phyloP scores from a whole-genome alignment of 2,888 invertebrate genomes.

The Drosophila putrida region DNA sequence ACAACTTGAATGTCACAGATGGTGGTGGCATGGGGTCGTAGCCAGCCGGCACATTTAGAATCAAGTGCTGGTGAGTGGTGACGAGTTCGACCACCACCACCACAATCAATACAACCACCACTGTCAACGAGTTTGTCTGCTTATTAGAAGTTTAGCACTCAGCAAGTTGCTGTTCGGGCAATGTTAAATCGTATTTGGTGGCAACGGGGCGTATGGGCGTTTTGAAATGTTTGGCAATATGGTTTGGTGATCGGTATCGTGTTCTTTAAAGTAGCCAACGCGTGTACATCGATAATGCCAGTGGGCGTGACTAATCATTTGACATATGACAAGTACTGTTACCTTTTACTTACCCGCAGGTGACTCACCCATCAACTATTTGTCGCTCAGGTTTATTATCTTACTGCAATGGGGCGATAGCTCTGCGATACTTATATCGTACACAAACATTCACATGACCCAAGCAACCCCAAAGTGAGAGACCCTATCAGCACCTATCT shows the following conservation, averaged over 20 bases:
- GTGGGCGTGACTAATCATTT: slow-evolving; percentile 62
- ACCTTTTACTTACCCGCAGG: slow-evolving; percentile 19
- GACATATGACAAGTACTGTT: slow-evolving; percentile 23
- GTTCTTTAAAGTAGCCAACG: slow-evolving; percentile 10
- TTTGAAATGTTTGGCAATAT: slow-evolving; percentile 51
- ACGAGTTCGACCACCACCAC: slow-evolving; percentile 44
- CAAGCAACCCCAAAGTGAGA: slow-evolving; percentile 24
- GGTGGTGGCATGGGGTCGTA: slow-evolving; percentile 29
- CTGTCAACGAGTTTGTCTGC: slow-evolving; percentile 56
- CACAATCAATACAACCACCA: slow-evolving; percentile 22
- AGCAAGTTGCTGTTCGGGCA: slow-evolving; percentile 19
- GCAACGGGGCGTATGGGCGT: slow-evolving; percentile 59
- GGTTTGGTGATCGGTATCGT: slow-evolving; percentile 27
- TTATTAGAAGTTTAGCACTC: slow-evolving; percentile 38
- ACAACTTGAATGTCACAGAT: slow-evolving; percentile 54
- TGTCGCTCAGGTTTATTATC: slow-evolving; percentile 38
- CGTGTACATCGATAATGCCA: slow-evolving; percentile 24
- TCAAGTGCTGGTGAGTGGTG: slow-evolving; percentile 61
- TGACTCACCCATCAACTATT: slow-evolving; percentile 54
- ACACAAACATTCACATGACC: slow-evolving; percentile 22
- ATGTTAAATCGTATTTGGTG: slow-evolving; percentile 36
- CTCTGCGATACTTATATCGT: slow-evolving; percentile 19
- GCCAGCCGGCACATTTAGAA: slow-evolving; percentile 42
- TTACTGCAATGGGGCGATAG: slow-evolving; percentile 43
- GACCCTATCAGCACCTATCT: slow-evolving; percentile 11